Evolutionary conservation across 2,113 vertebrate species (phyloP).

Genomic region (Bujurquina vittata): DNA sequence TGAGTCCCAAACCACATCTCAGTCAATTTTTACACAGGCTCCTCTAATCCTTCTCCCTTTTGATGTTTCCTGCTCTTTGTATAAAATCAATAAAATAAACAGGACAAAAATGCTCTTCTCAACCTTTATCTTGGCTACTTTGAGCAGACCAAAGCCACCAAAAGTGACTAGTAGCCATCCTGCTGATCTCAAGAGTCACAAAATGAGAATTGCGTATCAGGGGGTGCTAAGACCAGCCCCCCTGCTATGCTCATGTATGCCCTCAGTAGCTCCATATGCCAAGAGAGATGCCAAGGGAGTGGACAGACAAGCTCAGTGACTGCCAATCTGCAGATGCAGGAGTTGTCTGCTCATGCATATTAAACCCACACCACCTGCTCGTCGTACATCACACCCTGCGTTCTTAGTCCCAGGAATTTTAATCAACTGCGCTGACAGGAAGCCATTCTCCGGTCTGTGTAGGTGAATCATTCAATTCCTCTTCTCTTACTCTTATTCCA

Average conservation of each 20-base stretch:
- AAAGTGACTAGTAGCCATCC: slow-evolving; percentile 9
- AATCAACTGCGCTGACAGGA: slow-evolving; percentile 72
- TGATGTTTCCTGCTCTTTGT: slow-evolving; percentile 62
- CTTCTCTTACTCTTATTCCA: slow-evolving; percentile 1
- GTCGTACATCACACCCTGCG: slow-evolving; percentile 76
- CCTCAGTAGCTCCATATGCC: slow-evolving; percentile 74
- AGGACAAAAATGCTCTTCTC: slow-evolving; percentile 23
- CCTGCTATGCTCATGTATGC: slow-evolving; percentile 59
- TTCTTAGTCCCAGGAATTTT: slow-evolving; percentile 75
- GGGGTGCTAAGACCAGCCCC: slow-evolving; percentile 53
- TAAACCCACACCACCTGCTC: slow-evolving; percentile 77
- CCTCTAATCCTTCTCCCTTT: slow-evolving; percentile 51
- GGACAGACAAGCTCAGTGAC: slow-evolving; percentile 69
- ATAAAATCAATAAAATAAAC: slow-evolving; percentile 67
- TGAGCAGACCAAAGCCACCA: slow-evolving; percentile 37
- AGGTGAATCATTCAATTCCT: slow-evolving; percentile 58
- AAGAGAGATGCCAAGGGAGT: slow-evolving; percentile 67
- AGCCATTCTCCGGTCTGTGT: slow-evolving; percentile 58
- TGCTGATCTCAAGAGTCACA: slow-evolving; percentile 38
- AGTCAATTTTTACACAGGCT: slow-evolving; percentile 51
- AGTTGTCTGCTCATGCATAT: slow-evolving; percentile 77
- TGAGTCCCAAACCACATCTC: slow-evolving; percentile 43
- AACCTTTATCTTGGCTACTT: slow-evolving; percentile 35
- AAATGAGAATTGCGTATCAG: slow-evolving; percentile 56
- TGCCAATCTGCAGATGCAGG: slow-evolving; percentile 77